phyloP scores from a whole-genome alignment of 2,888 invertebrate species.

The Belgica antarctica region DNA sequence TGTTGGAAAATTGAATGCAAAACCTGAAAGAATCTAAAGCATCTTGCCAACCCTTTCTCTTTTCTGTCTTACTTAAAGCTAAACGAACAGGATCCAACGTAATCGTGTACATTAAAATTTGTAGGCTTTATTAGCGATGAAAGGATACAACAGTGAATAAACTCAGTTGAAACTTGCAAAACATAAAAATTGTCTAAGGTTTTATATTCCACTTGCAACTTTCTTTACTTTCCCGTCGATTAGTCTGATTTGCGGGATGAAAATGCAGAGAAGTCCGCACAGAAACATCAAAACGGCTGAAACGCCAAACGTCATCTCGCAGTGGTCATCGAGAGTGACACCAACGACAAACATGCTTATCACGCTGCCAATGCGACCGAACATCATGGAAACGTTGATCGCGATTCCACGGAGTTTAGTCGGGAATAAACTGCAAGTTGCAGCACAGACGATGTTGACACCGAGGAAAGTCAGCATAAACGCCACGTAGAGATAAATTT shows the following conservation, averaged over 20 bases:
- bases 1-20: background rate
- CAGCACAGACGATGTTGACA: conserved; percentile 50
- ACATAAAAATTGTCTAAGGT: too few relatives aligned
- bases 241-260: conserved; percentile 20
- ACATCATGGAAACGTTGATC: conserved; percentile 54
- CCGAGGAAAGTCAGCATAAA: conserved; percentile 47
- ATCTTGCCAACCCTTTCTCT: conserved; percentile 2
- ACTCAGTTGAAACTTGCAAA: conserved; percentile 11
- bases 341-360: conserved; percentile 53
- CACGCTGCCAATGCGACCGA: conserved; percentile 54
- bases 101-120: background rate
- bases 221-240: too few relatives aligned
- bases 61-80: background rate
- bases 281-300: background rate
- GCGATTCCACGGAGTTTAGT: conserved; percentile 52
- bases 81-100: background rate
- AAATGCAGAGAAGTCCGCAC: background rate
- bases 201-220: background rate
- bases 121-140: too few relatives aligned
- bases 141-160: background rate
- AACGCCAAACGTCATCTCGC: conserved; percentile 51
- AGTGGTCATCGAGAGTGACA: conserved; percentile 51
- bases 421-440: conserved; percentile 50
- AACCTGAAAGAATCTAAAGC: conserved; percentile 1
- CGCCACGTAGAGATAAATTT: conserved; percentile 49